Evolutionary conservation across 2,113 vertebrate genomes (phyloP).

Genomic region (Piprites chloris): DNA sequence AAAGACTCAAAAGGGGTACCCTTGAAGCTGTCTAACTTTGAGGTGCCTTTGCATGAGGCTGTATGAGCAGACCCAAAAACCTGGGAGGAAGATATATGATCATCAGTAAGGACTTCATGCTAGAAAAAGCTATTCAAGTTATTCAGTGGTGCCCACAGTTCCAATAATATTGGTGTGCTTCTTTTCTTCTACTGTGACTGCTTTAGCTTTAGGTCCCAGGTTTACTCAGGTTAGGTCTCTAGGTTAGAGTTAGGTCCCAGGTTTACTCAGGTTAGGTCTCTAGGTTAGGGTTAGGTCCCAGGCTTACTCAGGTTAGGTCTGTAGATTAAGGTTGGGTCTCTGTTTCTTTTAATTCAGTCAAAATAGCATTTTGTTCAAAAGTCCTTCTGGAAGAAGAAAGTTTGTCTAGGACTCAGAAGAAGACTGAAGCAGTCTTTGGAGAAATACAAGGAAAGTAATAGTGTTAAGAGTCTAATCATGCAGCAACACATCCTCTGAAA

Average conservation of each 20-base stretch:
- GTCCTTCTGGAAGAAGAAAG: not conserved
- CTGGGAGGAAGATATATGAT: not conserved
- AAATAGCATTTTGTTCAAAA: not conserved
- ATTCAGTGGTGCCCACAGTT: not conserved
- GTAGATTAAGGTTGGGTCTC: too few species aligned
- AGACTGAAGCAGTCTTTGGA: not conserved
- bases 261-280: too few species aligned
- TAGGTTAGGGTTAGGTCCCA: too few species aligned
- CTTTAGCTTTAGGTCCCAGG: not conserved
- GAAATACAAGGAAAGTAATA: not conserved
- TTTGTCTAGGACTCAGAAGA: not conserved
- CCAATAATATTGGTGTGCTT: not conserved
- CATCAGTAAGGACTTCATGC: not conserved
- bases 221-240: too few species aligned
- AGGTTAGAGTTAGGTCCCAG: too few species aligned
- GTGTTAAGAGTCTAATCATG: not conserved
- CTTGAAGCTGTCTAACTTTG: not conserved
- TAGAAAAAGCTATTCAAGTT: not conserved
- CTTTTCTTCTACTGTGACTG: not conserved
- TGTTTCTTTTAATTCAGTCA: not conserved
- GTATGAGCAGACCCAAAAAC: not conserved
- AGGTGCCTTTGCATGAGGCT: not conserved
- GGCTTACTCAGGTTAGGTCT: too few species aligned
- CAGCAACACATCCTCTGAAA: not conserved
- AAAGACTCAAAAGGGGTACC: not conserved